These are phyloP conservation scores for Peromyscus attwateri DNA, from an alignment of 2,797 vertebrate species.

Conservation along the genomic window DNA sequence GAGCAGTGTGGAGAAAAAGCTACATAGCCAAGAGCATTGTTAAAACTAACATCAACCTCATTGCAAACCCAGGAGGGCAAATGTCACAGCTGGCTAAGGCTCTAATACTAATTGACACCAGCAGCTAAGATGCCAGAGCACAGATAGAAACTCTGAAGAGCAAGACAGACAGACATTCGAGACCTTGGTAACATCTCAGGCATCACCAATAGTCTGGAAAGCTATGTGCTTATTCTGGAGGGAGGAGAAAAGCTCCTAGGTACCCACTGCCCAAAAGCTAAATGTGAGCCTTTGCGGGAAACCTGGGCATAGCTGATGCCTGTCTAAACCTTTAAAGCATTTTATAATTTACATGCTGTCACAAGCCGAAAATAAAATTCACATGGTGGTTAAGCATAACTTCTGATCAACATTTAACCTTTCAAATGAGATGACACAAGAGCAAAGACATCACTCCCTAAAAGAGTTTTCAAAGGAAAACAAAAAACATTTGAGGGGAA, in stretches of 20 bases:
- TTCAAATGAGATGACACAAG: not conserved
- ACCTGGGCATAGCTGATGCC: not conserved
- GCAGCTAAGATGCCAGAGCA: not conserved
- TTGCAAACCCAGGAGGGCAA: not conserved
- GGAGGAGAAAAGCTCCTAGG: not conserved
- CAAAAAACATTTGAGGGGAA: not conserved
- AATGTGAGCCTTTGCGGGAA: not conserved
- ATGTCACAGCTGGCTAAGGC: not conserved
- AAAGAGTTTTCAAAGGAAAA: not conserved
- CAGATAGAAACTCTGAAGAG: not conserved
- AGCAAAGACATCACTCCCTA: not conserved
- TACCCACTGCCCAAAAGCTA: not conserved
- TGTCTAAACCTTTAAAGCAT: not conserved
- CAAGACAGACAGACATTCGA: not conserved
- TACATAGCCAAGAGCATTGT: not conserved
- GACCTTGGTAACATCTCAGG: not conserved
- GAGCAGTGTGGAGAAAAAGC: not conserved
- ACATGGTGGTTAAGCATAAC: not conserved
- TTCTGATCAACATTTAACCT: not conserved
- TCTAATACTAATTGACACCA: not conserved
- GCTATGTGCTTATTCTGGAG: not conserved
- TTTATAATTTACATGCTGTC: not conserved
- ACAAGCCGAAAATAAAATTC: not conserved
- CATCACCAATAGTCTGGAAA: not conserved
- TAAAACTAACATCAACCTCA: not conserved